phyloP scores from a whole-genome alignment of 1,140 invertebrate species.

The Notospermus geniculatus region DNA sequence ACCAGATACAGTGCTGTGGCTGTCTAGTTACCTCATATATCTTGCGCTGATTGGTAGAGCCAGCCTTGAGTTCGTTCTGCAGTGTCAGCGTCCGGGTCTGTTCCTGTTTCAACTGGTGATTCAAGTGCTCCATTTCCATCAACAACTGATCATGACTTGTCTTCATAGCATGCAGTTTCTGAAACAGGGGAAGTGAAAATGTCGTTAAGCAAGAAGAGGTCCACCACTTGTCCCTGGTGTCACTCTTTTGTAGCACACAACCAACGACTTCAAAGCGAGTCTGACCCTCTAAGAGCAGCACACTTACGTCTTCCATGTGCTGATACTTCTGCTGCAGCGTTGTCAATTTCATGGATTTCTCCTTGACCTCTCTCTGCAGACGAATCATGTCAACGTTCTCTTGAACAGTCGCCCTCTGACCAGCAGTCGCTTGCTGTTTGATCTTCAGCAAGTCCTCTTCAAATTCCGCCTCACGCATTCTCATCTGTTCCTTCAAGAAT shows the following conservation, averaged over 20 bases:
- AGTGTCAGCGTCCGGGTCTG: constrained; percentile 50
- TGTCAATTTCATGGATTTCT: constrained; percentile 52
- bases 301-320: constrained; percentile 51
- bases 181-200: constrained; percentile 14
- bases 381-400: constrained; percentile 60
- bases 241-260: not conserved
- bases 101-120: constrained; percentile 54
- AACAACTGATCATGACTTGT: constrained; percentile 53
- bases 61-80: constrained; percentile 48
- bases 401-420: constrained; percentile 52
- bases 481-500: constrained; percentile 51
- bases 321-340: constrained; percentile 52
- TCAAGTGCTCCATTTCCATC: constrained; percentile 53
- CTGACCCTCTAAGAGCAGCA: not conserved
- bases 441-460: constrained; percentile 54
- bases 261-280: not conserved
- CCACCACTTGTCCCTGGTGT: too few relatives aligned
- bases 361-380: constrained; percentile 57
- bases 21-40: constrained; percentile 36
- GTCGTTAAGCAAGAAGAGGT: too few relatives aligned
- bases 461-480: constrained; percentile 50
- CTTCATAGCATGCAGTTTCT: constrained; percentile 53
- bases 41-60: constrained; percentile 35
- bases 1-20: not conserved
- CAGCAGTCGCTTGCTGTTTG: constrained; percentile 53